Conservation (phyloP, 92 coral and sea anemone genomes). For the Phymanthus crucifer region DNA sequence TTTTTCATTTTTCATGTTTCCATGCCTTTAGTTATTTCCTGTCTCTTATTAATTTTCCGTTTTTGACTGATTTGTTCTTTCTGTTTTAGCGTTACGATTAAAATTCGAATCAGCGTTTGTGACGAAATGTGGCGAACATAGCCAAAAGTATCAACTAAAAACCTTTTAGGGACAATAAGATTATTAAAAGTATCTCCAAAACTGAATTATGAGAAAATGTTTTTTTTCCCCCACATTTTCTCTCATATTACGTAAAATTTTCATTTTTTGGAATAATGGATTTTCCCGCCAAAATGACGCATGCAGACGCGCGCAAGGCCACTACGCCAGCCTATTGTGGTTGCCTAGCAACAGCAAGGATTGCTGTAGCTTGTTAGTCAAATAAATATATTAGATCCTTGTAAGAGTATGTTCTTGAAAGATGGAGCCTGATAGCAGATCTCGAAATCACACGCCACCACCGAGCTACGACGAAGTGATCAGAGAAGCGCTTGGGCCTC, state of each 20-base stretch:
- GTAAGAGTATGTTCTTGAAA: not conserved
- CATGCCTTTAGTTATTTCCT: not conserved
- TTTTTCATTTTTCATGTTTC: not conserved
- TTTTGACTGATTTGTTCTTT: not conserved
- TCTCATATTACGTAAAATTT: not conserved
- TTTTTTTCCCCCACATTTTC: too few species aligned
- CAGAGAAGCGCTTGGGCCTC: slow-evolving; percentile 38
- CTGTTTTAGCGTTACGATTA: too few species aligned
- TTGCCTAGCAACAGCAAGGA: too few species aligned
- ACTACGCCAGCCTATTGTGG: too few species aligned
- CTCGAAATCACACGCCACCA: slow-evolving; percentile 37
- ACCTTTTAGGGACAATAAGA: too few species aligned
- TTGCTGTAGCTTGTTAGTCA: too few species aligned
- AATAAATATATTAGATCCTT: too few species aligned
- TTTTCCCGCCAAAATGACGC: slow-evolving; percentile 7
- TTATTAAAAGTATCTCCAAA: too few species aligned
- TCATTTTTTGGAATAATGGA: not conserved
- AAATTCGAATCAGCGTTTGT: not conserved
- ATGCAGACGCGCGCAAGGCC: not conserved
- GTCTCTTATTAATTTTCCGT: not conserved
- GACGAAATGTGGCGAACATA: not conserved
- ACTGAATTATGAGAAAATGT: too few species aligned
- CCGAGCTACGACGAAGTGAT: slow-evolving; percentile 70
- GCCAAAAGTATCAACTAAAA: not conserved
- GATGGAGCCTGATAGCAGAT: slow-evolving; percentile 9